These are phyloP conservation scores for Peromyscus eremicus DNA, from an alignment of 2,797 vertebrate species.

Conservation along the genomic window DNA sequence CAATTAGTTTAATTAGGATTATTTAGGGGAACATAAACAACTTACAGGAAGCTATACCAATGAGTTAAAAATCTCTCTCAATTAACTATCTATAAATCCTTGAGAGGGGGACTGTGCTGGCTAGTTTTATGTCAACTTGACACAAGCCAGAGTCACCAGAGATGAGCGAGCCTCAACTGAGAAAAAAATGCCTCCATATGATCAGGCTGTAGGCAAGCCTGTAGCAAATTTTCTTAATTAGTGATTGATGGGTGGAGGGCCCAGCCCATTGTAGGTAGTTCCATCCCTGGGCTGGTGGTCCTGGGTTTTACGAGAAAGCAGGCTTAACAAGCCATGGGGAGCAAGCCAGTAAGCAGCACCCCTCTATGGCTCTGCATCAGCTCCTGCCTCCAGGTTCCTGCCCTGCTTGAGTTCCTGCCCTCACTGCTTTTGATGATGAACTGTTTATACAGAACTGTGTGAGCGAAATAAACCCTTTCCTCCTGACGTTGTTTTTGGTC, in stretches of 20 bases:
- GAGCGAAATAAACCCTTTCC: not conserved
- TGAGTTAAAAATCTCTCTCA: not conserved
- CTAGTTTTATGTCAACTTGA: not conserved
- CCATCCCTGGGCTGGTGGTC: not conserved
- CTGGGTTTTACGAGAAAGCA: not conserved
- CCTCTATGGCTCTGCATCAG: not conserved
- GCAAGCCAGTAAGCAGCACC: not conserved
- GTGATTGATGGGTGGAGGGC: not conserved
- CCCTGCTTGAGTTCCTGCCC: too few relatives aligned
- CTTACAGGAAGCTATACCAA: not conserved
- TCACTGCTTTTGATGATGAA: not conserved
- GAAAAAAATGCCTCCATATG: not conserved
- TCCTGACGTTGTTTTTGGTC: not conserved
- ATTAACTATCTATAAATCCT: not conserved
- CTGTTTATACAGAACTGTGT: not conserved
- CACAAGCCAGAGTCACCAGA: not conserved
- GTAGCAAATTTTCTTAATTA: not conserved
- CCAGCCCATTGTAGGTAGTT: not conserved
- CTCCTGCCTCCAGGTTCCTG: not conserved
- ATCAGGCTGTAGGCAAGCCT: too few relatives aligned
- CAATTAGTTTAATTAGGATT: not conserved
- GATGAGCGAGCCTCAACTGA: not conserved
- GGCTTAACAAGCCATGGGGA: not conserved
- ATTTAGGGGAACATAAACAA: not conserved
- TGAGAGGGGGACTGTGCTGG: not conserved